Percentiles rank a stretch among this genome's conserved stretches.
Evolutionary conservation across 2,888 invertebrate genomes (phyloP).

Genomic region (Cosmopolites sordidus): DNA sequence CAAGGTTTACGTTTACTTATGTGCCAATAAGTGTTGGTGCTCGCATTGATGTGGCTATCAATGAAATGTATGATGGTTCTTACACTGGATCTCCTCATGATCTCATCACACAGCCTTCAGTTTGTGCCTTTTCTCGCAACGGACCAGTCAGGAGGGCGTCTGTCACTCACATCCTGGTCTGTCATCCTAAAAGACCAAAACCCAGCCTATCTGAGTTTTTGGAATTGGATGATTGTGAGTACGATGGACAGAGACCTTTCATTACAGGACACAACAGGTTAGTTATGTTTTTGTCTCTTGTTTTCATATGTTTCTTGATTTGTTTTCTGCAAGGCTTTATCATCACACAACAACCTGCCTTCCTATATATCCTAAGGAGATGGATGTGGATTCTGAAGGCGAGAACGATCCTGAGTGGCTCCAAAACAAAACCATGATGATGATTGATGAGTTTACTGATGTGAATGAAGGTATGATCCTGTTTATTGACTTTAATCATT

Average conservation of each 20-base stretch:
- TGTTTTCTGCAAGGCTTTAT: constrained; percentile 60
- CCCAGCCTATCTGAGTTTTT: constrained; percentile 83
- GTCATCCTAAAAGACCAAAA: constrained; percentile 61
- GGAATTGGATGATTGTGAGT: constrained; percentile 80
- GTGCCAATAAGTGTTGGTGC: constrained; percentile 73
- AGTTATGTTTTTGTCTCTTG: neutral
- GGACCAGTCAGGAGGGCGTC: constrained; percentile 70
- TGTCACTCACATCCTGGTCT: constrained; percentile 75
- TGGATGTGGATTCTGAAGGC: constrained; percentile 90
- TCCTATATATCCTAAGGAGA: constrained; percentile 90
- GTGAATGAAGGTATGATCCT: constrained; percentile 69
- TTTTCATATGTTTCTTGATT: neutral
- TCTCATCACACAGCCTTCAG: constrained; percentile 70
- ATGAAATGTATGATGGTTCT: constrained; percentile 92
- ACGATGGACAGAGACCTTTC: constrained; percentile 80
- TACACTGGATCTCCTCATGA: constrained; percentile 92
- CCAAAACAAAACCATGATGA: constrained; percentile 88
- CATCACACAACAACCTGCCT: constrained; percentile 93
- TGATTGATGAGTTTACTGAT: constrained; percentile 98
- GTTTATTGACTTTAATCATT: too few relatives aligned
- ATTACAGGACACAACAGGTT: constrained; percentile 57
- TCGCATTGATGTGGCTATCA: constrained; percentile 90
- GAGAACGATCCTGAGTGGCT: constrained; percentile 95
- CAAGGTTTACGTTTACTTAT: constrained; percentile 89
- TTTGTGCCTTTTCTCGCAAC: constrained; percentile 63